Percentiles rank a stretch among this genome's conserved stretches.
Evolutionary conservation across 2,888 invertebrate genomes (phyloP).

Genomic region (Parthenolecanium corni): DNA sequence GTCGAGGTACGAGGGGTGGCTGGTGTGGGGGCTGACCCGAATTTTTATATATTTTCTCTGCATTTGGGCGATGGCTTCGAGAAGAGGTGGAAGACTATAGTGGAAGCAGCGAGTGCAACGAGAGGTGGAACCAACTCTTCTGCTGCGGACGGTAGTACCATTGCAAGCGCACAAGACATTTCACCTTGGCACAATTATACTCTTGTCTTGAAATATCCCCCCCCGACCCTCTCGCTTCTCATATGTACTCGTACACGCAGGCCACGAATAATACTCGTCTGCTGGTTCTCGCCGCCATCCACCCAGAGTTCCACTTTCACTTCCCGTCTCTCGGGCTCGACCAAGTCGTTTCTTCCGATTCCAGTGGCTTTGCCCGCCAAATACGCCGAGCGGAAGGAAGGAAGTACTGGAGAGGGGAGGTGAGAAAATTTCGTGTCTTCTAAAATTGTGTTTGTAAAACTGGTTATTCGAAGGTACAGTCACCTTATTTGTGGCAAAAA

Average conservation of each 20-base stretch:
- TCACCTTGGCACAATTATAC: constrained; percentile 27
- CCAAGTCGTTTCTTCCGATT: constrained; percentile 14
- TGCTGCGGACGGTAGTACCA: neutral
- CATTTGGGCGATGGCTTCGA: no score
- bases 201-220: constrained; percentile 20
- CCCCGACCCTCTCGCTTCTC: neutral
- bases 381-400: no score
- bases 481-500: no score
- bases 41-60: constrained; percentile 5
- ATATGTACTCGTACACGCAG: neutral
- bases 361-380: neutral
- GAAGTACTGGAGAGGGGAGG: no score
- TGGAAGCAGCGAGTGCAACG: neutral
- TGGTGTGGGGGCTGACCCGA: constrained; percentile 23
- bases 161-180: constrained; percentile 8
- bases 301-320: constrained; percentile 23
- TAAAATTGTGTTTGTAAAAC: no score
- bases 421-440: no score
- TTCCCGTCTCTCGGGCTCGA: constrained; percentile 21
- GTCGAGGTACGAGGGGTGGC: no score
- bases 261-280: no score
- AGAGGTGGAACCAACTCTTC: constrained; percentile 7
- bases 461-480: no score
- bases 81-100: no score
- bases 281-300: neutral